These are phyloP conservation scores for Keiferia lycopersicella DNA, from an alignment of 2,888 invertebrate species.

Conservation along the genomic window DNA sequence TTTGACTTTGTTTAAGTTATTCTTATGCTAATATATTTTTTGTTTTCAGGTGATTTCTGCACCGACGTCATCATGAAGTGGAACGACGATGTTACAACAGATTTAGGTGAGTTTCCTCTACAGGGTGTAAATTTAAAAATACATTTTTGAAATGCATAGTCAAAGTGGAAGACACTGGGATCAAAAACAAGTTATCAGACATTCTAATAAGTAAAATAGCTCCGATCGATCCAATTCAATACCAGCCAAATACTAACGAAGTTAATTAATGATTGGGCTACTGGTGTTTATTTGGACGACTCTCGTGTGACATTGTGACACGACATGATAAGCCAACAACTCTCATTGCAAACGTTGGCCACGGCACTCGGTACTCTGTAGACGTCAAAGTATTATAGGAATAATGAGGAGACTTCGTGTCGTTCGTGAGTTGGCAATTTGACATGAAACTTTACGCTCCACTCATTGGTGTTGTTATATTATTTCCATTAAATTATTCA, in stretches of 20 bases:
- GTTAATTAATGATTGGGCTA: background rate
- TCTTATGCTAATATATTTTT: slow-evolving; percentile 30
- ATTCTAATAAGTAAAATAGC: background rate
- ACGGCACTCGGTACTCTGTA: background rate
- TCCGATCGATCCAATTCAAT: background rate
- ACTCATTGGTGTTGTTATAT: background rate
- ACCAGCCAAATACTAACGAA: background rate
- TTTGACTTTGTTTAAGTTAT: background rate
- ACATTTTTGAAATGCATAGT: too few species aligned
- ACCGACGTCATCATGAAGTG: slow-evolving; percentile 79
- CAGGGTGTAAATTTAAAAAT: too few species aligned
- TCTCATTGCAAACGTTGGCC: slow-evolving; percentile 1
- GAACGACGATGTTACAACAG: slow-evolving; percentile 77
- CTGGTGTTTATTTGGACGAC: slow-evolving; percentile 1
- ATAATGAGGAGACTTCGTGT: background rate
- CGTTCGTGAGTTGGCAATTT: background rate
- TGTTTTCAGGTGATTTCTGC: slow-evolving; percentile 72
- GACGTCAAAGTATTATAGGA: slow-evolving; percentile 7
- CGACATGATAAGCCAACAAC: slow-evolving; percentile 7
- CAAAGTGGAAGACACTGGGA: too few species aligned
- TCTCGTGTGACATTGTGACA: background rate
- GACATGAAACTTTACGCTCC: slow-evolving; percentile 1
- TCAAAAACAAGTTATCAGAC: too few species aligned
- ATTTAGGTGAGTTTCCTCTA: slow-evolving; percentile 65
- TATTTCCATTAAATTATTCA: background rate